Evolutionary conservation across 2,888 invertebrate species (phyloP), one percentile per base, ranked within the genome.

Genomic region (Nymphalis c-album): DNA sequence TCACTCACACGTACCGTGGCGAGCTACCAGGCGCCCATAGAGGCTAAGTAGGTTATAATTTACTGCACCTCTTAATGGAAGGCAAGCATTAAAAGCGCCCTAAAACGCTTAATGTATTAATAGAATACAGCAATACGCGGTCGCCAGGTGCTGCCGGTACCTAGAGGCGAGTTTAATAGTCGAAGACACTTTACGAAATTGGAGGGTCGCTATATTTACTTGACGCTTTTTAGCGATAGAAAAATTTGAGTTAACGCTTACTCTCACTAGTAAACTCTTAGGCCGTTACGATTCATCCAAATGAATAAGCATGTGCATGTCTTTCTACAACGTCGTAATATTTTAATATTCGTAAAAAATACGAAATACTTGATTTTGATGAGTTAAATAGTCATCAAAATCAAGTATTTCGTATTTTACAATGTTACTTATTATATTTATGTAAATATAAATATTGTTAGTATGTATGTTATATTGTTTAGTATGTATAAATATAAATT

Each of bases 51-150:
- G 86, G 82, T 81, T 85, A 84, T 87, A 90, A 92, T 92, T 91
- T 91, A 92, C 86, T 80, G 80, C 83, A 75, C 77, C 78, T 77
- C 77, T 87, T 92, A 92, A 92, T 92, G 92, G 92, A 91, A 87
- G 86, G 79, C 79, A 82, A 81, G 80, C 90, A 90, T 91, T 91
- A 91, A 89, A 84, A 81, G 53, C 80, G 80, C 81, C 83, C 85
- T 85, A 85, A 85, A 84, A 80, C 86, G 85, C 85, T 90, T 86
- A 87, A 66, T 82, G 82, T 91, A 91, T 91, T 90, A 89, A 91
- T 91, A 91, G 90, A 88, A 83, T 80, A 81, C 75, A 77, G 77
- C 74, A 75, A 76, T 73, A 66, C 73, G 64, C 66, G 78, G 80
- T 64, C 73, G 83, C 91, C 91, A 91, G 91, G 91, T 91, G 91